Evolutionary conservation across 53 echinoderm and acorn worm genomes (phyloP).

Genomic region (Paelopatides confundens): DNA sequence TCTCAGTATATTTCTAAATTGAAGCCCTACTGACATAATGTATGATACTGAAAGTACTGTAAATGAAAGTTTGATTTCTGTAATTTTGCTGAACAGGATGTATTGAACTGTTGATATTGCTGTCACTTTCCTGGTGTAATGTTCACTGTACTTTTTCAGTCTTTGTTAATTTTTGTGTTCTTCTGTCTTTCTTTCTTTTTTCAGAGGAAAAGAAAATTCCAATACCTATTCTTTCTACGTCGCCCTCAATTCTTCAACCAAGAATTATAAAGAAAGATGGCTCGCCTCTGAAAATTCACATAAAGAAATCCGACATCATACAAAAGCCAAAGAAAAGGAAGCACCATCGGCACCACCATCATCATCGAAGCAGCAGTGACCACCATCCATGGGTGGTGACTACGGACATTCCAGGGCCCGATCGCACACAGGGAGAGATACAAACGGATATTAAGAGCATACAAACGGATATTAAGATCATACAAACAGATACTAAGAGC

Average conservation of each 20-base stretch:
- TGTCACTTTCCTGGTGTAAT: too few relatives aligned
- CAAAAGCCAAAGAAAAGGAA: constrained; percentile 87
- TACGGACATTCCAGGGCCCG: background rate
- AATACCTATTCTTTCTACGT: background rate
- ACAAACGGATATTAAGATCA: background rate
- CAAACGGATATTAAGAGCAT: constrained; percentile 18
- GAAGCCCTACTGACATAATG: too few relatives aligned
- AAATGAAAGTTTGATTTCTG: too few relatives aligned
- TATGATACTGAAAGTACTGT: too few relatives aligned
- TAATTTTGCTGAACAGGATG: too few relatives aligned
- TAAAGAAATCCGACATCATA: constrained; percentile 84
- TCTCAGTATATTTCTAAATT: too few relatives aligned
- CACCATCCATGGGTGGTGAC: constrained; percentile 46
- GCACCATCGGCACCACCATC: constrained; percentile 86
- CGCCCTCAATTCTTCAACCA: constrained; percentile 57
- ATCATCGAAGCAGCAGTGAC: constrained; percentile 56
- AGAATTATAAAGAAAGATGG: constrained; percentile 97
- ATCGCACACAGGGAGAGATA: background rate
- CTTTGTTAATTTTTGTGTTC: too few relatives aligned
- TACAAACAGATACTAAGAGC: constrained; percentile 13
- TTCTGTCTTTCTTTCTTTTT: background rate
- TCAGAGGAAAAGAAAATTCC: constrained; percentile 15
- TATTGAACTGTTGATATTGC: too few relatives aligned
- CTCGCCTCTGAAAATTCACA: constrained; percentile 87
- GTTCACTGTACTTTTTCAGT: too few relatives aligned